A percentile compares a stretch with the other conserved stretches of the same genome.
phyloP scores from a whole-genome alignment of 2,888 invertebrate species.

The Taenaris catops region DNA sequence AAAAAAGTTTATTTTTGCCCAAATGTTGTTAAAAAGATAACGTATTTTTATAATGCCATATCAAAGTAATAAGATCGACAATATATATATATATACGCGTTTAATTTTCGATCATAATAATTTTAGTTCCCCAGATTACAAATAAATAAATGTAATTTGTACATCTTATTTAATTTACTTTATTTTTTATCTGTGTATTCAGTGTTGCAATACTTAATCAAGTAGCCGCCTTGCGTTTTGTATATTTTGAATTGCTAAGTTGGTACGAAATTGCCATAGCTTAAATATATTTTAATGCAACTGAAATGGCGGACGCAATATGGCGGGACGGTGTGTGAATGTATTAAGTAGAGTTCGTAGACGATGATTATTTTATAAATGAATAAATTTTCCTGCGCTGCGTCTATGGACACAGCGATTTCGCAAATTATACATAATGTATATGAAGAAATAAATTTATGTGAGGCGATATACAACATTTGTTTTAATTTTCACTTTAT shows the following conservation, averaged over 20 bases:
- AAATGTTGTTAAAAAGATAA: slow-evolving; percentile 2
- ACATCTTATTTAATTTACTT: slow-evolving; percentile 8
- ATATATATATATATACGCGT: slow-evolving; percentile 3
- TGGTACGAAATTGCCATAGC: slow-evolving; percentile 39
- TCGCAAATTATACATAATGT: slow-evolving; percentile 79
- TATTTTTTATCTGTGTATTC: slow-evolving; percentile 14
- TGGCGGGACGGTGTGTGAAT: slow-evolving; percentile 55
- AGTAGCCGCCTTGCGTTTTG: slow-evolving; percentile 26
- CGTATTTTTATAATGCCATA: slow-evolving; percentile 13
- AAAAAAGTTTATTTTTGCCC: slow-evolving; percentile 13
- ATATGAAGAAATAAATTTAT: slow-evolving; percentile 79
- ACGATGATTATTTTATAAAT: slow-evolving; percentile 66
- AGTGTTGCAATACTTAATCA: slow-evolving; percentile 21
- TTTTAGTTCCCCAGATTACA: slow-evolving; percentile 17
- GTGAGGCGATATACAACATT: slow-evolving; percentile 55
- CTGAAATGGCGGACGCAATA: slow-evolving; percentile 51
- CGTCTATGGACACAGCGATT: slow-evolving; percentile 77
- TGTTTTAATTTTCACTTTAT: slow-evolving; percentile 5
- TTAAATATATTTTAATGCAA: slow-evolving; percentile 65
- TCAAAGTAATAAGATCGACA: slow-evolving; percentile 2
- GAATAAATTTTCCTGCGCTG: slow-evolving; percentile 54
- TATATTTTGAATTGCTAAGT: slow-evolving; percentile 30
- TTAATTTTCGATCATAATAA: slow-evolving; percentile 15
- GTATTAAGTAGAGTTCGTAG: slow-evolving; percentile 66
- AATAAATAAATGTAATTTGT: slow-evolving; percentile 1